A percentile compares a stretch with the other conserved stretches of the same genome.
These are phyloP conservation scores for Stomorhina lunata DNA, from an alignment of 2,888 invertebrate genomes.

Conservation along the genomic window DNA sequence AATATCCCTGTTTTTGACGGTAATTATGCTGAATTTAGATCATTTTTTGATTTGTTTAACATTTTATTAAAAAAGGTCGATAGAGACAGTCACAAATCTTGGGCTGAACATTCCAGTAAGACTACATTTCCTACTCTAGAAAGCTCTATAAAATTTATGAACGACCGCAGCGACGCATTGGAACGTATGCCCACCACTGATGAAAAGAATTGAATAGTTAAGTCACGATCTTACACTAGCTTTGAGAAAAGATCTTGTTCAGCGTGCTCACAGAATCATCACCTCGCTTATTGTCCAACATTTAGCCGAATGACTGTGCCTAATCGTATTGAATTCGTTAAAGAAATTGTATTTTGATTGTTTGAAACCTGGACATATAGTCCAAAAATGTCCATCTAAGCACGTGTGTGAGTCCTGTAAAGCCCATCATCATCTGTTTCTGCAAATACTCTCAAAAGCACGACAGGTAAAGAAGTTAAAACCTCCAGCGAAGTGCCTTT, in stretches of 20 bases:
- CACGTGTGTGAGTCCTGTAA: constrained; percentile 43
- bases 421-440: constrained; percentile 11
- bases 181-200: not conserved
- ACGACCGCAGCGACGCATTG: constrained; percentile 36
- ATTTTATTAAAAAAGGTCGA: constrained; percentile 49
- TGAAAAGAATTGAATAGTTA: not conserved
- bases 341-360: constrained; percentile 36
- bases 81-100: constrained; percentile 41
- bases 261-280: constrained; percentile 5
- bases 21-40: constrained; percentile 5
- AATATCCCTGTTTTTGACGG: constrained; percentile 40
- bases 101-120: constrained; percentile 38
- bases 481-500: too few species aligned
- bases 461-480: not conserved
- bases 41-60: constrained; percentile 10
- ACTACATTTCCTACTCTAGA: constrained; percentile 28
- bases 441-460: not conserved
- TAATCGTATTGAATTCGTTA: not conserved
- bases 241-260: constrained; percentile 5
- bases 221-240: constrained; percentile 13
- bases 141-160: constrained; percentile 30
- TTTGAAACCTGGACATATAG: constrained; percentile 38
- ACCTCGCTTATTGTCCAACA: constrained; percentile 23
- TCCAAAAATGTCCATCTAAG: constrained; percentile 14
- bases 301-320: not conserved